Evolutionary conservation across 2,113 vertebrate species (phyloP).

Genomic region (Pyrgilauda ruficollis): DNA sequence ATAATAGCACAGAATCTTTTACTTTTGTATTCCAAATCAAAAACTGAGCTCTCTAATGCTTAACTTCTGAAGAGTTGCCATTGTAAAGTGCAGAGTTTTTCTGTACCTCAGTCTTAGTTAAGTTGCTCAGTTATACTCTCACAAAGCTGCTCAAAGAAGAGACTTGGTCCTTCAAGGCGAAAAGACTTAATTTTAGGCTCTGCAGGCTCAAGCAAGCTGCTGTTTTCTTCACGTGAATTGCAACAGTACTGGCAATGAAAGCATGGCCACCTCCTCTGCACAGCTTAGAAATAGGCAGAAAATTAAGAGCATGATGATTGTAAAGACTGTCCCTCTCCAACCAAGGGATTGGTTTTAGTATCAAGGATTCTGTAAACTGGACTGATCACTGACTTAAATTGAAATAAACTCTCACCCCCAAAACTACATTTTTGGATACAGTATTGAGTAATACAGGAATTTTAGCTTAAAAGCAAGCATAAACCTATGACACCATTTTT

Average conservation of each 20-base stretch:
- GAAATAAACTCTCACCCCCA: not conserved
- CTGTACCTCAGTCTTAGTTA: not conserved
- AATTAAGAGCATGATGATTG: not conserved
- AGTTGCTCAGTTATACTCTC: not conserved
- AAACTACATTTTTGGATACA: not conserved
- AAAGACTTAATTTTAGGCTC: not conserved
- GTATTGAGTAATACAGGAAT: not conserved
- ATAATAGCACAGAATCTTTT: not conserved
- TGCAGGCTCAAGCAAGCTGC: rapidly evolving
- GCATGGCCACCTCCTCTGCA: not conserved
- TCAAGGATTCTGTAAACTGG: not conserved
- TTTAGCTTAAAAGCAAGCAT: not conserved
- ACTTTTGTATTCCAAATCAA: not conserved
- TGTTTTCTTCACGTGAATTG: not conserved
- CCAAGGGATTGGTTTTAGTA: not conserved
- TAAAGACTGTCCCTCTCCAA: not conserved
- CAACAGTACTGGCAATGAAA: not conserved
- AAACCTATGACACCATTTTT: not conserved
- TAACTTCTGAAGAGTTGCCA: not conserved
- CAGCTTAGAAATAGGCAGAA: not conserved
- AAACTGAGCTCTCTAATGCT: not conserved
- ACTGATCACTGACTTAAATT: not conserved
- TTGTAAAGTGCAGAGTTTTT: not conserved
- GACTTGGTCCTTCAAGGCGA: not conserved
- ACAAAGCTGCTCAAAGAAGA: not conserved